Evolutionary conservation across 2,113 vertebrate genomes (phyloP).

Genomic region (Sebastes schlegelii): DNA sequence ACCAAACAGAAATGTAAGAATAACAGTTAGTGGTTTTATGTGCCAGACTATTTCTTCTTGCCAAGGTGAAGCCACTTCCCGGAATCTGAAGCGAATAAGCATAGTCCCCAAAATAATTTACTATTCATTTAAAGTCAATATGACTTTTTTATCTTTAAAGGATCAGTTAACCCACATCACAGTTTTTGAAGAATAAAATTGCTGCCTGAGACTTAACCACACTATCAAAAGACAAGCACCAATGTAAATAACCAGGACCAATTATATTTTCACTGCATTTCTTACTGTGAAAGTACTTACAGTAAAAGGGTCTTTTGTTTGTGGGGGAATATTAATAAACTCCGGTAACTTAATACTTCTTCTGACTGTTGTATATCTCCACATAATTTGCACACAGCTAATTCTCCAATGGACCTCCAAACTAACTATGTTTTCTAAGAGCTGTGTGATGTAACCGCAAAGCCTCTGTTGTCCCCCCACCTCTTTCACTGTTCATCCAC

Average conservation of each 20-base stretch:
- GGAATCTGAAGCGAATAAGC: background rate
- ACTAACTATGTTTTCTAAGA: background rate
- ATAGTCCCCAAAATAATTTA: background rate
- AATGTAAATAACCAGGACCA: background rate
- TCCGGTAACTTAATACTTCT: background rate
- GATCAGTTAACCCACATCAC: background rate
- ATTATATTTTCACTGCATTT: background rate
- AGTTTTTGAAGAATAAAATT: background rate
- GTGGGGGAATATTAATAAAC: background rate
- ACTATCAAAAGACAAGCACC: background rate
- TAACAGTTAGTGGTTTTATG: no score
- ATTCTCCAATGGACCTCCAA: background rate
- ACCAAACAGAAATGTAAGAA: no score
- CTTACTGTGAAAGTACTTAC: background rate
- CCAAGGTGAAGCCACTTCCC: no score
- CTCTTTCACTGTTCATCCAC: constrained; percentile 17
- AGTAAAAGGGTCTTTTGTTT: background rate
- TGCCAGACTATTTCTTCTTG: no score
- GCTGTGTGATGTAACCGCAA: constrained; percentile 5
- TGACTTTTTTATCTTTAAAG: background rate
- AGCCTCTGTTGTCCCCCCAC: background rate
- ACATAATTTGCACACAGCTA: background rate
- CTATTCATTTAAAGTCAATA: background rate
- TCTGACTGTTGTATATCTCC: background rate
- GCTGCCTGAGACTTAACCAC: background rate